Conservation (phyloP, 2,888 invertebrate species). For the Megastigmus dorsalis region DNA sequence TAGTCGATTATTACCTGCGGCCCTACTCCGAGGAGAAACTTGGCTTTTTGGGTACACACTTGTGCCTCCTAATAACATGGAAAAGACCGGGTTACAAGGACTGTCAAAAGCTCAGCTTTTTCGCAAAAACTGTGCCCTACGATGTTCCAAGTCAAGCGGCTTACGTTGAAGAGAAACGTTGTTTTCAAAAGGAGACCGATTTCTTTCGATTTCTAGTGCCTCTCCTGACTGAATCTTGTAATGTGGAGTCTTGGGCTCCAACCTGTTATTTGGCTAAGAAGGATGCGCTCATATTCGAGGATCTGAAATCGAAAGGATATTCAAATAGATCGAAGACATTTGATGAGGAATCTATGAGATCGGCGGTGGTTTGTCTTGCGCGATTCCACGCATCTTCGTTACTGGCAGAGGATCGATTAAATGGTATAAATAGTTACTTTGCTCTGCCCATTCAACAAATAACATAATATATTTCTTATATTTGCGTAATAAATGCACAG, state of each 20-base stretch:
- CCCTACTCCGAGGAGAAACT: constrained; percentile 63
- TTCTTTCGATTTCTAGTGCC: constrained; percentile 25
- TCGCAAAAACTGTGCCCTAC: constrained; percentile 79
- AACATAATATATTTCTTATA: too few species aligned
- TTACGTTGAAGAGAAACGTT: constrained; percentile 75
- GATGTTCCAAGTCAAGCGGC: constrained; percentile 75
- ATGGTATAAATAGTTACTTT: too few species aligned
- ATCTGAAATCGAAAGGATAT: constrained; percentile 68
- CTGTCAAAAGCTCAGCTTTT: constrained; percentile 71
- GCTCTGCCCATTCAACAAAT: too few species aligned
- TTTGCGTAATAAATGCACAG: too few species aligned
- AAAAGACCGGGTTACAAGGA: not conserved
- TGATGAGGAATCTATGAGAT: constrained; percentile 58
- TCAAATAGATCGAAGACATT: constrained; percentile 56
- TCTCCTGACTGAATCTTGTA: constrained; percentile 29
- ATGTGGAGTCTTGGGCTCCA: constrained; percentile 65
- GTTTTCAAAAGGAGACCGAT: constrained; percentile 61
- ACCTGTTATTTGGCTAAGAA: constrained; percentile 66
- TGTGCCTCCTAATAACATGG: not conserved
- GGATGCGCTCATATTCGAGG: constrained; percentile 71
- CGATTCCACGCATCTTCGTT: constrained; percentile 67
- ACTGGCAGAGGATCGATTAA: constrained; percentile 63
- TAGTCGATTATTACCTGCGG: constrained; percentile 57
- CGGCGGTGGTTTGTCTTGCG: constrained; percentile 64
- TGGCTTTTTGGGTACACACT: constrained; percentile 61